These are phyloP conservation scores for Rosalia funebris DNA, from an alignment of 2,888 invertebrate species.

Conservation along the genomic window DNA sequence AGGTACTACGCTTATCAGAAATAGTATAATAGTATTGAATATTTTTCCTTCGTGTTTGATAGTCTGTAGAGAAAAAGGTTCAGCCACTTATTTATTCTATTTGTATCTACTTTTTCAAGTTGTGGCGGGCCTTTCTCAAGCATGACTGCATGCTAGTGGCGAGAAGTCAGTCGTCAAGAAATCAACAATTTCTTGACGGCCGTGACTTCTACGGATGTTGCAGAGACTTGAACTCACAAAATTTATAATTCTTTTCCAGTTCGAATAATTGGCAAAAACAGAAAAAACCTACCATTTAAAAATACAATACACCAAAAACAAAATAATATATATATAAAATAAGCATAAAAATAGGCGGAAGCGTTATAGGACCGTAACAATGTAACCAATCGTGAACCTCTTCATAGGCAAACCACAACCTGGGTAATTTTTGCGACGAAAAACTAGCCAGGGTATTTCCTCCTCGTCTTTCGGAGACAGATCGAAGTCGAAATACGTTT, in stretches of 20 bases:
- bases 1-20: too few relatives aligned
- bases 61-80: too few relatives aligned
- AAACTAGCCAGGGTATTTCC: slow-evolving; percentile 3
- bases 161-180: too few relatives aligned
- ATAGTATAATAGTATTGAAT: too few relatives aligned
- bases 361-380: slow-evolving; percentile 21
- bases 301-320: slow-evolving; percentile 44
- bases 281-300: slow-evolving; percentile 46
- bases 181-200: too few relatives aligned
- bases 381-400: slow-evolving; percentile 11
- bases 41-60: too few relatives aligned
- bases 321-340: slow-evolving; percentile 41
- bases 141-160: slow-evolving; percentile 3
- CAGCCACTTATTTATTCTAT: too few relatives aligned
- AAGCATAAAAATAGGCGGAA: slow-evolving; percentile 35
- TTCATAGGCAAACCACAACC: not conserved
- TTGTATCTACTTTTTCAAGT: too few relatives aligned
- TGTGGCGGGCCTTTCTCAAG: too few relatives aligned
- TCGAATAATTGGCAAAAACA: slow-evolving; percentile 47
- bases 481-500: not conserved
- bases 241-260: slow-evolving; percentile 44
- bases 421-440: slow-evolving; percentile 12
- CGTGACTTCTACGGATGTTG: too few relatives aligned
- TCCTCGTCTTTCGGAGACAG: not conserved
- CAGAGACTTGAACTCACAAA: too few relatives aligned